Conservation (phyloP, 2,888 invertebrate genomes). For the Smittia sp. region DNA sequence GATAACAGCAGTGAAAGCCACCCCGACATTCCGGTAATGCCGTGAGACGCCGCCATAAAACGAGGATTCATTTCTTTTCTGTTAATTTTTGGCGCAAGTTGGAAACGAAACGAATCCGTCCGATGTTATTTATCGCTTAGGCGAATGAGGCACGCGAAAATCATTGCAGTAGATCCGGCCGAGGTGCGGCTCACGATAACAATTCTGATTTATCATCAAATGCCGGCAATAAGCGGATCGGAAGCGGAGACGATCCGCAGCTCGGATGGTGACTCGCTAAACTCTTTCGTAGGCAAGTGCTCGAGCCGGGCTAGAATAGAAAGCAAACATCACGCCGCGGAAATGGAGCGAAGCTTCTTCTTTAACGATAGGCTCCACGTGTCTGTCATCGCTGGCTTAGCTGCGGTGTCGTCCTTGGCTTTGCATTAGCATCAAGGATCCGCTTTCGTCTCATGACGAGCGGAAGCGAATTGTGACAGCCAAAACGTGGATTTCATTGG, state of each 20-base stretch:
- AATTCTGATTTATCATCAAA: slow-evolving; percentile 16
- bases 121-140: neutral
- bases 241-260: neutral
- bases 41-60: slow-evolving; percentile 12
- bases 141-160: neutral
- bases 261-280: neutral
- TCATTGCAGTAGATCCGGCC: slow-evolving; percentile 1
- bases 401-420: neutral
- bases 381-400: neutral
- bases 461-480: neutral
- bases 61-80: neutral
- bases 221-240: neutral
- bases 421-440: neutral
- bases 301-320: neutral
- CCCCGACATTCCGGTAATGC: neutral
- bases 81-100: slow-evolving; percentile 18
- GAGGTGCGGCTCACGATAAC: slow-evolving; percentile 6
- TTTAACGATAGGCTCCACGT: neutral
- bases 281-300: neutral
- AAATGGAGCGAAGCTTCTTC: neutral
- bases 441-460: neutral
- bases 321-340: neutral
- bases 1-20: neutral
- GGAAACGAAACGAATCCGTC: slow-evolving; percentile 5
- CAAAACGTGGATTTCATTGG: no score